Base-by-base conservation (phyloP, 2,888 invertebrate species). In the Ectemnius continuus region DNA sequence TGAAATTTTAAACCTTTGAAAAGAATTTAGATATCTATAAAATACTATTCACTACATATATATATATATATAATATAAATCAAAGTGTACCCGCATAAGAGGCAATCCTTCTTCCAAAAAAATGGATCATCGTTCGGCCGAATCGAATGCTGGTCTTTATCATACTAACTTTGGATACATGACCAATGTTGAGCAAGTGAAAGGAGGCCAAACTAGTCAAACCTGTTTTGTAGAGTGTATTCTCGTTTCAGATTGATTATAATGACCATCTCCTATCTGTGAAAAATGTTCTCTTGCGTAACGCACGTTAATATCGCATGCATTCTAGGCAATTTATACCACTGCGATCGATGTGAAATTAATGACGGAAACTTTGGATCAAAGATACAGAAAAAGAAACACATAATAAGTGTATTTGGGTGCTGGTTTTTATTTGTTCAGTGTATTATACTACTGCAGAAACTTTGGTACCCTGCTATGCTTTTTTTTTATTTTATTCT, bases 151-250 rank as follows among this genome's bases (percentile, higher is more conserved):
- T 57, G 5, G 45, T n/a, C 45, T 18, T 28, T 45, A 61, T 6
- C 16, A 60, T 13, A 23, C 23, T 18, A 14, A 14, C 8, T 59
- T n/a, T 46, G 63, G 14, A 45, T 36, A 26, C 18, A 57, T 64
- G 45, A 23, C 26, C 58, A 60, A 62, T 69, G 28, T 11, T 56
- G 20, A 52, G n/a, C 52, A 59, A 66, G 66, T 70, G 72, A 77
- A 77, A 77, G 70, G 60, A 65, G 46, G n/a, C 61, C 72, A 18
- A 83, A 82, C 82, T 67, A 71, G 82, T 79, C 70, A 62, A 70
- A 83, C 80, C 78, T 69, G 79, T 79, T 79, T 60, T 14, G 52
- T 18, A 45, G 2, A 26, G 28, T 13, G 13, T 70, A 66, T 58
- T 63, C 14, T 23, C 16, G 36, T 16, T 52, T n/a, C 14, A 59